Conservation (phyloP, 2,888 invertebrate genomes). For the Macrophya alboannulata region DNA sequence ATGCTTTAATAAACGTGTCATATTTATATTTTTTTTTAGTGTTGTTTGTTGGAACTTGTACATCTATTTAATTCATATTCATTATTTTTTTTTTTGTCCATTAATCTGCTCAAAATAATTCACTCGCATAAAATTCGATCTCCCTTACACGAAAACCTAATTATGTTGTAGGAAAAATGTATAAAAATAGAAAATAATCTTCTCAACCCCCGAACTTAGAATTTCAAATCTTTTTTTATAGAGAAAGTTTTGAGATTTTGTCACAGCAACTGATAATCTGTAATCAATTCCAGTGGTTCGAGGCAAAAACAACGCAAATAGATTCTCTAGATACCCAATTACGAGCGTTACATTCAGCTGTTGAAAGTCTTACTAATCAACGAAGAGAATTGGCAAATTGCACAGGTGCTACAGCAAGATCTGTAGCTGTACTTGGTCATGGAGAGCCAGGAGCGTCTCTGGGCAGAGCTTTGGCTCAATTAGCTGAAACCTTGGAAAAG, state of each 20-base stretch:
- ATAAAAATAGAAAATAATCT: not conserved
- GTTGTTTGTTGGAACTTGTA: not conserved
- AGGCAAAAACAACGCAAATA: constrained; percentile 95
- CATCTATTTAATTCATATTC: not conserved
- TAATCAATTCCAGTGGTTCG: constrained; percentile 93
- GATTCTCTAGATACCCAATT: constrained; percentile 95
- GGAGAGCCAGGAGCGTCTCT: constrained; percentile 96
- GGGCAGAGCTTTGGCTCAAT: constrained; percentile 93
- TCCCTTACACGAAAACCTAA: not conserved
- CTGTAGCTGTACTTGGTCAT: constrained; percentile 93
- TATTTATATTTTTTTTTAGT: not conserved
- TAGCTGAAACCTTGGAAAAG: constrained; percentile 89
- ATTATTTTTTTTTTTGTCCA: not conserved
- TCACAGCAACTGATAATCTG: not conserved
- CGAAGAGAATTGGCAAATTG: constrained; percentile 91
- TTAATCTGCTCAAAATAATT: not conserved
- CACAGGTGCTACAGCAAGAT: constrained; percentile 93
- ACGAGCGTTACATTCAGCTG: constrained; percentile 91
- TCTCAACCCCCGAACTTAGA: not conserved
- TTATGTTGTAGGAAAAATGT: not conserved
- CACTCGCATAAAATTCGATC: not conserved
- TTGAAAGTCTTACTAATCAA: constrained; percentile 93
- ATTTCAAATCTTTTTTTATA: not conserved
- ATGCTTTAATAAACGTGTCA: constrained; percentile 13
- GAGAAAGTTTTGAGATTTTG: not conserved